Evolutionary conservation across 2,888 invertebrate species (phyloP), one percentile per base, ranked within the genome.

Genomic region (Eupithecia pulchellata): DNA sequence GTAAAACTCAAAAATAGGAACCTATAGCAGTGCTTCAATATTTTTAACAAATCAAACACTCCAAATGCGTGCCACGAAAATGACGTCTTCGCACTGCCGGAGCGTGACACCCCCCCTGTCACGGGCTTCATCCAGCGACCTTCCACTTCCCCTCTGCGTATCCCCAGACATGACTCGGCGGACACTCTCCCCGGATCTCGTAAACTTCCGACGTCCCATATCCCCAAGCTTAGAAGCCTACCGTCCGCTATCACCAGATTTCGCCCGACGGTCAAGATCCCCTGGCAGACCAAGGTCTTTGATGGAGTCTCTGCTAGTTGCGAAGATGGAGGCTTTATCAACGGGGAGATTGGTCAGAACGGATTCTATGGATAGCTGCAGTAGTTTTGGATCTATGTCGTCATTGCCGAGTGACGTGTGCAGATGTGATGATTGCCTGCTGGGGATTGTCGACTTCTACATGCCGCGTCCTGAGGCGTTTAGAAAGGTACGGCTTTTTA

Each of bases 381-480:
- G 97, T 86, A 97, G 97, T 68, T 94, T 96, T 69, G 95, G 96
- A 25, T 97, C 97, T 1, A 94, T 95, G 85, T 96, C 96, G 71
- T 97, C 97, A 9, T 82, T 95, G 76, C 94, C 96, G 8, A 96
- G 96, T 87, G 97, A 97, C 83, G 96, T 97, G 77, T 97, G 97
- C 88, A 95, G 96, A 74, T 98, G 97, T 86, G 97, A 97, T 86
- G 97, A 98, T 88, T 97, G 97, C 81, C 91, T 97, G 74, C 94
- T 97, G 78, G 97, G 97, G 6, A 97, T 97, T 77, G 97, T 96
- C 78, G 97, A 97, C 92, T 95, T 96, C 78, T 97, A 97, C 86
- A 94, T 95, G 83, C 93, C 94, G 60, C 90, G 86, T 64, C 95
- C 95, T 62, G 95, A 95, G 75, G 90, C 93, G 55, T 92, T 93